Conservation (phyloP, 2,888 invertebrate species). For the Drosophila suboccidentalis region DNA sequence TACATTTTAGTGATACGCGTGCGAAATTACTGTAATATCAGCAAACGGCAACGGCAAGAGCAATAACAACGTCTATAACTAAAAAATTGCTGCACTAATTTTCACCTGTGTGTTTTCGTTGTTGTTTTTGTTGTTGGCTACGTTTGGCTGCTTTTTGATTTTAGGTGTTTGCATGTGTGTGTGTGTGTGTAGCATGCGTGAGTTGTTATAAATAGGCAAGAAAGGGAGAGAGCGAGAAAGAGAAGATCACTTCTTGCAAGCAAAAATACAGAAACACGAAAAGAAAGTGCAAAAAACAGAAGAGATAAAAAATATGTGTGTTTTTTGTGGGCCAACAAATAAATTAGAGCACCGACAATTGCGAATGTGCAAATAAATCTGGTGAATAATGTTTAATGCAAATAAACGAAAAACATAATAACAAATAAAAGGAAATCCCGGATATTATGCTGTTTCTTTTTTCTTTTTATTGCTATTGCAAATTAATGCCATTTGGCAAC, state of each 20-base stretch:
- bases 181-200: constrained; percentile 58
- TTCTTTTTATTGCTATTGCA: constrained; percentile 8
- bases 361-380: constrained; percentile 40
- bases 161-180: constrained; percentile 32
- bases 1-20: constrained; percentile 44
- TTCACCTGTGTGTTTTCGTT: constrained; percentile 64
- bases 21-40: constrained; percentile 53
- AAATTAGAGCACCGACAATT: constrained; percentile 65
- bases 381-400: constrained; percentile 40
- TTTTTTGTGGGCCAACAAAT: constrained; percentile 69
- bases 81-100: constrained; percentile 69
- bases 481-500: constrained; percentile 47
- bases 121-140: constrained; percentile 46
- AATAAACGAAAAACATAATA: constrained; percentile 10
- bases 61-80: constrained; percentile 25
- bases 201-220: constrained; percentile 69
- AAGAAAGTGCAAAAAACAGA: constrained; percentile 72
- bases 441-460: constrained; percentile 32
- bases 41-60: constrained; percentile 36
- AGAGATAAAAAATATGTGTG: constrained; percentile 52
- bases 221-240: constrained; percentile 27
- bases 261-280: constrained; percentile 57
- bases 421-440: constrained; percentile 44
- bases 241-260: constrained; percentile 66
- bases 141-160: constrained; percentile 58